Base-by-base conservation (phyloP, 2,113 vertebrate species). In the Solea senegalensis region DNA sequence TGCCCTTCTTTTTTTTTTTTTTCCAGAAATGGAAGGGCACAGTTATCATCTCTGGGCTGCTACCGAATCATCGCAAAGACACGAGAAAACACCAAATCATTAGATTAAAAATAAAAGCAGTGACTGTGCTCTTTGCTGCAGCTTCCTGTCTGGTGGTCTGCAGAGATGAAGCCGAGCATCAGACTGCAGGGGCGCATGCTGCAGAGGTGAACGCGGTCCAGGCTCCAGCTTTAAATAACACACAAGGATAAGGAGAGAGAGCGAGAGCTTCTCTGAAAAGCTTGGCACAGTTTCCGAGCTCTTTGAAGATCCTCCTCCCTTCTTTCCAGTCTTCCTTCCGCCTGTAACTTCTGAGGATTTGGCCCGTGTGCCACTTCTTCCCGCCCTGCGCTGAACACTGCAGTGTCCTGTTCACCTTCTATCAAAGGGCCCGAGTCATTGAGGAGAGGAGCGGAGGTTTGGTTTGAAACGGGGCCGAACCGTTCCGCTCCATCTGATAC, bases 401-500 rank as follows among this genome's bases (percentile, higher is more conserved):
- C 81, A 67, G 74, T 21, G 34, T 40, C 26, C 58, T 60, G 9
- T 74, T 69, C 69, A 57, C 26, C 69, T 53, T 78, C 68, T 56
- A 81, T 86, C 74, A 84, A 87, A 87, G 74, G 65, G 45, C 8
- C 57, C 9, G 4, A 69, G 66, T 69, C 83, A 65, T 77, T 65
- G 62, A 27, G 45, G 5, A 34, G 34, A 34, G 44, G 60, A 85
- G 46, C 56, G 15, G 0, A 26, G 57, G 65, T 78, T 87, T 78
- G 69, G 78, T 73, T 76, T 78, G 82, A 80, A 79, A 27, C 51
- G 0, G 58, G 48, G 65, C 72, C 68, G 14, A 41, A 34, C 34
- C 5, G 34, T 21, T 21, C 21, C 21, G 21, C 21, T 21, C 21
- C 21, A 21, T 21, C 21, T 21, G 21, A 21, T 21, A 21, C 21